phyloP scores from a whole-genome alignment of 2,113 vertebrate genomes.

The Sylvia atricapilla region DNA sequence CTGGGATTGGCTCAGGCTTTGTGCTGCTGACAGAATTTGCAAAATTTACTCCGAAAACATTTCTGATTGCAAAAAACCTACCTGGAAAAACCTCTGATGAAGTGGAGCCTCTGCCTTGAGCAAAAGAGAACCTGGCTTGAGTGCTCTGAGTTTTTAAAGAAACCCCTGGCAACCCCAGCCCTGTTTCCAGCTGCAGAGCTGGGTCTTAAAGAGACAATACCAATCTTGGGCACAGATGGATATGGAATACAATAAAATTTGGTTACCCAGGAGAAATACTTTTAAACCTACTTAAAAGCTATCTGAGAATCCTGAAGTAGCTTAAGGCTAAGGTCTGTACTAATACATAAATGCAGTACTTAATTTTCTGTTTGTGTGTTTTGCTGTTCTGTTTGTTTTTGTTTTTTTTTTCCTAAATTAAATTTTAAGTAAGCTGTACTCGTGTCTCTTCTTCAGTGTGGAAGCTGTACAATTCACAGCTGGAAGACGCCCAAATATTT shows the following conservation, averaged over 20 bases:
- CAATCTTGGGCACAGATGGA: background rate
- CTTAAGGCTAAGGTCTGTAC: background rate
- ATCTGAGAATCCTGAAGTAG: background rate
- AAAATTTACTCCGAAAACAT: background rate
- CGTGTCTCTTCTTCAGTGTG: accelerated
- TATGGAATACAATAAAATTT: background rate
- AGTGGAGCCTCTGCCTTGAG: too few species aligned
- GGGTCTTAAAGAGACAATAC: background rate
- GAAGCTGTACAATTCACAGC: background rate
- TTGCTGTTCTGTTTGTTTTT: background rate
- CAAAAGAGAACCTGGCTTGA: background rate
- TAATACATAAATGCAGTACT: background rate
- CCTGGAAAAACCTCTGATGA: background rate
- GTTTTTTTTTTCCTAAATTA: background rate
- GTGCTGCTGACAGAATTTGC: background rate
- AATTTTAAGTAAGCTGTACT: background rate
- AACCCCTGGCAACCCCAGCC: background rate
- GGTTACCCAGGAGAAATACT: background rate
- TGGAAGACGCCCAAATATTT: background rate
- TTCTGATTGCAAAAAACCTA: background rate
- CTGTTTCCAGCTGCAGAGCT: background rate
- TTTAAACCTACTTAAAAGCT: background rate
- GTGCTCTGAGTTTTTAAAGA: background rate
- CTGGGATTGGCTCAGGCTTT: background rate
- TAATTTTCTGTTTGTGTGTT: background rate